phyloP scores from a whole-genome alignment of 2,888 invertebrate species.

The Quadriops clusia region DNA sequence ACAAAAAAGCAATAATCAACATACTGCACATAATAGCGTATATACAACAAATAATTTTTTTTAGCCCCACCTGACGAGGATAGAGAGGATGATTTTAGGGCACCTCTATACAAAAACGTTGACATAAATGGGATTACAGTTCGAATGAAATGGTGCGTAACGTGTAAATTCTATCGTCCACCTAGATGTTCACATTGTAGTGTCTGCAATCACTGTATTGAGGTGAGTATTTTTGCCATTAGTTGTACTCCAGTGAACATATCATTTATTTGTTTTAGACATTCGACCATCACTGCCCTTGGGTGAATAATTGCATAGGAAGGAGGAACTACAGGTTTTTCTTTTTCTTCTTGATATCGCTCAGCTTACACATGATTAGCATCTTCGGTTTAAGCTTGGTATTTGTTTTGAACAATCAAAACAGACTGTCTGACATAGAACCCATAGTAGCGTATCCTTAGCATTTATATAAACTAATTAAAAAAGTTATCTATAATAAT shows the following conservation, averaged over 20 bases:
- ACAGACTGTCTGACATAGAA: constrained; percentile 64
- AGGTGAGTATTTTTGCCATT: constrained; percentile 46
- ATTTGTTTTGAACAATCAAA: constrained; percentile 79
- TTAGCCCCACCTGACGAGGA: constrained; percentile 93
- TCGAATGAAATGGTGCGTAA: constrained; percentile 99
- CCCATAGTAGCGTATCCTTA: constrained; percentile 84
- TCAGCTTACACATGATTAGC: constrained; percentile 95
- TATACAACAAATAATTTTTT: too few relatives aligned
- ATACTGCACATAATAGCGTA: too few relatives aligned
- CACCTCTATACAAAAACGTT: constrained; percentile 91
- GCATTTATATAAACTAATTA: too few relatives aligned
- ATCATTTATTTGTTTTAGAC: constrained; percentile 55
- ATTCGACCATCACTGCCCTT: constrained; percentile 99
- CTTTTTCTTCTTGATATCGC: constrained; percentile 94
- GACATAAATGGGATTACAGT: constrained; percentile 98
- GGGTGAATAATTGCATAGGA: constrained; percentile 96
- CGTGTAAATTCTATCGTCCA: constrained; percentile 98
- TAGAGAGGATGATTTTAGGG: constrained; percentile 92
- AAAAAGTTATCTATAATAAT: too few relatives aligned
- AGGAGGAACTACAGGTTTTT: constrained; percentile 96
- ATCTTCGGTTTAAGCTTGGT: constrained; percentile 90
- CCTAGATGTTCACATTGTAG: constrained; percentile 98
- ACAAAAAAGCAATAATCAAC: too few relatives aligned
- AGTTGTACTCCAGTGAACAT: constrained; percentile 1
- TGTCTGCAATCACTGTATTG: constrained; percentile 97